A percentile compares a stretch with the other conserved stretches of the same genome.
phyloP scores from a whole-genome alignment of 2,888 invertebrate species.

The Apomyelois bistriatella region DNA sequence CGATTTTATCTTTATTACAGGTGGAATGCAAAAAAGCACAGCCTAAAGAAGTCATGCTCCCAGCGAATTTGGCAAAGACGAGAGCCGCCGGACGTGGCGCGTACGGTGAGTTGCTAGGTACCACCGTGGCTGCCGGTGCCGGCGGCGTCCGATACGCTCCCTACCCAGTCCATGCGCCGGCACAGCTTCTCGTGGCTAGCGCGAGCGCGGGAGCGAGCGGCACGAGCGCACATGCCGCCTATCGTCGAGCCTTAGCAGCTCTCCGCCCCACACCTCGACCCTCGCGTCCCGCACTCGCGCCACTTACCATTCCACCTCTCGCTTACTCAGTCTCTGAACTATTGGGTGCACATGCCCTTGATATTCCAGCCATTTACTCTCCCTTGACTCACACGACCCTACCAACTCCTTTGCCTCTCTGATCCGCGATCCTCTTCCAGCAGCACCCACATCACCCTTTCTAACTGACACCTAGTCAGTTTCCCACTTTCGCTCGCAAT shows the following conservation, averaged over 20 bases:
- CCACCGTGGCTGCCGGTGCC: constrained; percentile 81
- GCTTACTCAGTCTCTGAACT: constrained; percentile 75
- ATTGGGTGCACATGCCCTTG: constrained; percentile 85
- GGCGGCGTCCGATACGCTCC: constrained; percentile 82
- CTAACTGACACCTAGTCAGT: constrained; percentile 30
- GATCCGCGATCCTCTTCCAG: constrained; percentile 76
- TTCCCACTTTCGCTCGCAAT: constrained; percentile 1
- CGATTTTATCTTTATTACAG: constrained; percentile 77
- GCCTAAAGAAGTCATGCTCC: constrained; percentile 99
- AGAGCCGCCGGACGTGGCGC: constrained; percentile 96
- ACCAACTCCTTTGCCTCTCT: constrained; percentile 71
- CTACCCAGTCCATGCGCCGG: constrained; percentile 78
- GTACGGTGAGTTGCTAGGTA: constrained; percentile 98
- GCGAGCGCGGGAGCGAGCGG: constrained; percentile 55
- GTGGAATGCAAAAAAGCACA: constrained; percentile 99
- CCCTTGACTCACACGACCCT: constrained; percentile 85
- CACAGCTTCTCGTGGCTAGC: constrained; percentile 66
- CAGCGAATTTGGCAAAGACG: constrained; percentile 96
- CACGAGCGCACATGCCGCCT: constrained; percentile 56
- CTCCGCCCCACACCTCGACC: constrained; percentile 65
- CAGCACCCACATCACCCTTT: constrained; percentile 73
- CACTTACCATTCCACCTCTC: constrained; percentile 64
- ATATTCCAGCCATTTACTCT: constrained; percentile 84
- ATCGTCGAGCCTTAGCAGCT: constrained; percentile 68
- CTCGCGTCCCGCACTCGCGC: constrained; percentile 58